Conservation (phyloP, 1,140 invertebrate genomes). For the Brachionus koreanus region DNA sequence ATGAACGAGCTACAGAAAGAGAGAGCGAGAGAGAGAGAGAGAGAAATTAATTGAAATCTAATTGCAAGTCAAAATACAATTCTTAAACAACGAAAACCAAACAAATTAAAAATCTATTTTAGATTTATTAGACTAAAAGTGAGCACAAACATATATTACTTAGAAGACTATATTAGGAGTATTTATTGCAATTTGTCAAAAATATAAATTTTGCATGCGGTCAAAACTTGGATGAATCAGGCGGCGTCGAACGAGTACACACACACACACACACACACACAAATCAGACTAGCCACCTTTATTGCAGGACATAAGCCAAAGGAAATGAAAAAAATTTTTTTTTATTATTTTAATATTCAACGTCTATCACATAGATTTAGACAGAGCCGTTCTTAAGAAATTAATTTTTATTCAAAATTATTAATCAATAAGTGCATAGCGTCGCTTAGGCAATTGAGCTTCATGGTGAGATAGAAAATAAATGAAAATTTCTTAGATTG, state of each 20-base stretch:
- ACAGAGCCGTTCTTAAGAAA: neutral
- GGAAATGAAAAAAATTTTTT: neutral
- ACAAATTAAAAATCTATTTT: conserved; percentile 1
- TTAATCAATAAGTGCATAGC: neutral
- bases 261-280: too few species aligned
- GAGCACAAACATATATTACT: neutral
- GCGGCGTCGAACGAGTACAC: too few species aligned
- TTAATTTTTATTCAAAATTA: neutral
- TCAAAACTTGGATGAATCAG: neutral
- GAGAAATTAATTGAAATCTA: conserved; percentile 16
- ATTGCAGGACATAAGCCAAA: neutral
- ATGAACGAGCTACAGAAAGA: neutral
- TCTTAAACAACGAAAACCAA: neutral
- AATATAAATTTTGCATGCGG: neutral
- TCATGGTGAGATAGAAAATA: neutral
- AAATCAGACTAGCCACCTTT: neutral
- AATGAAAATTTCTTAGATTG: neutral
- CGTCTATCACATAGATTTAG: neutral
- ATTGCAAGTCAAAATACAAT: conserved; percentile 25
- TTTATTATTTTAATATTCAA: neutral
- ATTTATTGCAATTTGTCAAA: neutral
- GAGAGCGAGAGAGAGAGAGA: neutral
- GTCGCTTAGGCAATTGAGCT: neutral
- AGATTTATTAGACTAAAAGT: neutral
- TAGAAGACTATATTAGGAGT: neutral